Base-by-base conservation (phyloP, 2,113 vertebrate genomes). In the Pelmatolapia mariae region DNA sequence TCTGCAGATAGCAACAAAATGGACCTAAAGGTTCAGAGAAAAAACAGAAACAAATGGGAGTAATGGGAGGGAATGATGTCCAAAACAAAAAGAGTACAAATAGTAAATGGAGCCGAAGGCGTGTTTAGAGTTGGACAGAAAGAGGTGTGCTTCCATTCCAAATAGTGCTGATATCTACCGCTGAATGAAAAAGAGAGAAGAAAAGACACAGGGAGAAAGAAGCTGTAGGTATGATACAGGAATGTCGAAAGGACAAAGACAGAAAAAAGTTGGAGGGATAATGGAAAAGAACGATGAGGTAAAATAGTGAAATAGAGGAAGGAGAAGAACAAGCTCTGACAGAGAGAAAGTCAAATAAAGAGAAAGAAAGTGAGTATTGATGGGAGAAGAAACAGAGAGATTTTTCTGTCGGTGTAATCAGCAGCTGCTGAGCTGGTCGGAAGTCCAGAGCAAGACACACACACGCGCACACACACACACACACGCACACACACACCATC, bases 131-230 rank as follows among this genome's bases (percentile, higher is more conserved):
- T 7, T 31, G 24, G 24, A 59, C 1, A 43, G 80, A n/a, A 63
- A 22, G 43, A 57, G 61, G 10, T 22, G 38, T 31, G 33, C 71
- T 79, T 57, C 33, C 10, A 43, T 24, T 26, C 22, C 36, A 19
- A 54, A 54, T 22, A 22, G 78, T 86, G 85, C 80, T 90, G 87
- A 92, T 54, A 89, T 38, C 83, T 84, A 81, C 78, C 24, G 31
- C 52, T 45, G 16, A 53, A 50, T 87, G 88, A 11, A 29, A 57
- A 38, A 85, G 36, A 71, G 13, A 47, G 63, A 59, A 16, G 43
- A 50, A 78, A n/a, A 29, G 10, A 31, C 4, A 19, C 10, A 12
- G 1, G 4, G 6, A 50, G 43, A 12, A 29, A 31, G 7, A 13
- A 78, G 16, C 71, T 11, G 6, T 31, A 13, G 26, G 26, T 50